Conservation (phyloP, 2,888 invertebrate genomes). For the Sicus ferrugineus region DNA sequence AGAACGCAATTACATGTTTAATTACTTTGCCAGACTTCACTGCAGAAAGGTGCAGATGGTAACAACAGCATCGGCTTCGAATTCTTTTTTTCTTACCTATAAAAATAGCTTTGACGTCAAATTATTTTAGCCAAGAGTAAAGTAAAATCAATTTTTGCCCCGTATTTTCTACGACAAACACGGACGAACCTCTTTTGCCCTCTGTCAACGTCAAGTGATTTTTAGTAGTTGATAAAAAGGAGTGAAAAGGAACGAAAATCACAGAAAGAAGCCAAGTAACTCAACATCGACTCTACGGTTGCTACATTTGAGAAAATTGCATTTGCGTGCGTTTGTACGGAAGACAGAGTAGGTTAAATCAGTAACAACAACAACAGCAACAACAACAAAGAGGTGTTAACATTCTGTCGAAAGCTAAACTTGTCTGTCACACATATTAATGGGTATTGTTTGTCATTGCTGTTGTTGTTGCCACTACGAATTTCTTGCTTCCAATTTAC, state of each 20-base stretch:
- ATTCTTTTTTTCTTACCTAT: conserved; percentile 45
- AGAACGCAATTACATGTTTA: too few species aligned
- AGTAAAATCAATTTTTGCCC: conserved; percentile 44
- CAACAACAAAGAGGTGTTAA: conserved; percentile 8
- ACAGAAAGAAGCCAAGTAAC: neutral
- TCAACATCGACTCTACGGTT: neutral
- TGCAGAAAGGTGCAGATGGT: too few species aligned
- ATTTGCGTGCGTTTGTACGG: conserved; percentile 14
- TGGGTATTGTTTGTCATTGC: conserved; percentile 34
- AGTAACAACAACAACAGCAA: neutral
- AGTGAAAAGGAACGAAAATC: neutral
- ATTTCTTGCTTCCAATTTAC: conserved; percentile 14
- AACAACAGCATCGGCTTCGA: neutral
- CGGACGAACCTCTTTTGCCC: neutral
- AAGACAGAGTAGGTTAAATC: too few species aligned
- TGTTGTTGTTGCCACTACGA: conserved; percentile 17
- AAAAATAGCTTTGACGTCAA: conserved; percentile 61
- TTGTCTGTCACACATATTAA: conserved; percentile 39
- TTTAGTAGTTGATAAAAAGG: conserved; percentile 2
- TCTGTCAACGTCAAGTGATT: conserved; percentile 16
- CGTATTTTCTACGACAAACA: neutral
- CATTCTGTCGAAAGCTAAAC: conserved; percentile 23
- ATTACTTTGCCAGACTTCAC: too few species aligned
- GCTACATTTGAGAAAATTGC: conserved; percentile 23
- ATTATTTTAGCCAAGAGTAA: conserved; percentile 55